Percentiles rank a stretch among this genome's conserved stretches.
These are phyloP conservation scores for Tapera naevia DNA, from an alignment of 2,797 vertebrate species.

Conservation along the genomic window DNA sequence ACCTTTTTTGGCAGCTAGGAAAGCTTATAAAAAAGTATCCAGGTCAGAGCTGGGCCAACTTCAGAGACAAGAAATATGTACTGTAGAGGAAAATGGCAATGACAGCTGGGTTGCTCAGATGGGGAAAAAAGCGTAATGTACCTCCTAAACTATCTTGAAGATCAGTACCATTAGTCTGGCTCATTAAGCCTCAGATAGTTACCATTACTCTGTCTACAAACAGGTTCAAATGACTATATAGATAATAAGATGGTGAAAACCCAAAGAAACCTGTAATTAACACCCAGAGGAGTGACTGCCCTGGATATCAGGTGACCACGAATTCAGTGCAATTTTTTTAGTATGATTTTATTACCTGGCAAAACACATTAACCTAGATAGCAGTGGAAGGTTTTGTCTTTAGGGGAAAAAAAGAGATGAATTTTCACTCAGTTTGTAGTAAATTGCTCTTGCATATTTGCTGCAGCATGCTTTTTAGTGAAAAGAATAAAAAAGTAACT, in stretches of 20 bases:
- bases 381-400: not conserved
- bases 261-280: not conserved
- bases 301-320: no score
- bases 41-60: not conserved
- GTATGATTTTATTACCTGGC: not conserved
- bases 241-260: not conserved
- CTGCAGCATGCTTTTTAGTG: not conserved
- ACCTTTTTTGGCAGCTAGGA: not conserved
- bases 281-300: not conserved
- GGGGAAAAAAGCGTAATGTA: not conserved
- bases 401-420: rapidly evolving
- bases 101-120: not conserved
- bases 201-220: not conserved
- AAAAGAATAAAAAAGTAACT: not conserved
- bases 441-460: not conserved
- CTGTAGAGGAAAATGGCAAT: not conserved
- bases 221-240: not conserved
- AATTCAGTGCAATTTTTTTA: no score
- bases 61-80: not conserved
- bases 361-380: not conserved
- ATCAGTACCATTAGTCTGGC: not conserved
- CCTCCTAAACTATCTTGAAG: not conserved
- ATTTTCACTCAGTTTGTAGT: not conserved
- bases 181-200: not conserved
- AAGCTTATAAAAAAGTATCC: not conserved